Percentiles rank a stretch among this genome's conserved stretches.
Conservation (phyloP, 2,113 vertebrate species). For the Elephas maximus region DNA sequence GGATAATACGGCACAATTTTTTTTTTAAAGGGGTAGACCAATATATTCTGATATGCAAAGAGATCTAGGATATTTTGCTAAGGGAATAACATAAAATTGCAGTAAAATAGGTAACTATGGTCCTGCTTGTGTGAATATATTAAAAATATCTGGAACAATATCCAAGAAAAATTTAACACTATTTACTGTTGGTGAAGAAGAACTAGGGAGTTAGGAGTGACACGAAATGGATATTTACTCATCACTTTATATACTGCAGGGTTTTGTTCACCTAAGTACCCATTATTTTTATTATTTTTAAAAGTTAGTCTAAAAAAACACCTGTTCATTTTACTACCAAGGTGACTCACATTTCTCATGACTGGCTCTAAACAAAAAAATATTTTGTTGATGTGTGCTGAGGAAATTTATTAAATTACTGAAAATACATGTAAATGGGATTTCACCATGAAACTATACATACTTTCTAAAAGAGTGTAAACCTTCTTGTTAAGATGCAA, state of each 20-base stretch:
- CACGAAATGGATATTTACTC: not conserved
- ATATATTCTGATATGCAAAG: not conserved
- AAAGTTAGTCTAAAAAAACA: not conserved
- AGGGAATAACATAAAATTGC: not conserved
- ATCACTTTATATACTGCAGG: not conserved
- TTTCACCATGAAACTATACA: constrained; percentile 20
- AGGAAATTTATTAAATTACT: constrained; percentile 33
- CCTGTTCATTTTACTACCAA: not conserved
- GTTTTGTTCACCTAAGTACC: not conserved
- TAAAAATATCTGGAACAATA: constrained; percentile 22
- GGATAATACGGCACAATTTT: not conserved
- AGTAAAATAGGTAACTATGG: not conserved
- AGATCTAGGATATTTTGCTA: not conserved
- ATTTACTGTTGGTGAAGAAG: not conserved
- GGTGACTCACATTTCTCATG: not conserved
- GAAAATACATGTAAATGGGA: constrained; percentile 19
- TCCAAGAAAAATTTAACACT: not conserved
- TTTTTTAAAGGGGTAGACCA: constrained; percentile 9
- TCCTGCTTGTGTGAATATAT: not conserved
- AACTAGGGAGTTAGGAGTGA: not conserved
- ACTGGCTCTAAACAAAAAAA: constrained; percentile 23
- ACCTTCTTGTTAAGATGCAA: constrained; percentile 38
- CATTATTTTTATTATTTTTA: constrained; percentile 16
- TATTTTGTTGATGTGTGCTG: not conserved
- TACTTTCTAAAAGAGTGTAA: constrained; percentile 49